phyloP scores from a whole-genome alignment of 2,888 invertebrate species.

The Rhagium mordax region DNA sequence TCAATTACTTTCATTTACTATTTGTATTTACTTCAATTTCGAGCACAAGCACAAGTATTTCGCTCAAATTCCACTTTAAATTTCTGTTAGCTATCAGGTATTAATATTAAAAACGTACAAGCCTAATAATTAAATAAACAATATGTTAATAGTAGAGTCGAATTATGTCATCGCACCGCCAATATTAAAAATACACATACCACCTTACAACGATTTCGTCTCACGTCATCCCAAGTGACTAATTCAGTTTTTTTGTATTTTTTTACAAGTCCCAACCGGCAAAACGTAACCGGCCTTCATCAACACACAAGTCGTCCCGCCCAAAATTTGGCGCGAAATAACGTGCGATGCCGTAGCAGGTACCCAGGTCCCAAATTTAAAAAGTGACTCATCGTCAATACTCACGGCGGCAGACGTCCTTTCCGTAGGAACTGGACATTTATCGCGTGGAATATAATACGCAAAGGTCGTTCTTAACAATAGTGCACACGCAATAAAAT shows the following conservation, averaged over 20 bases:
- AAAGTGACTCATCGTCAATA: slow-evolving; percentile 6
- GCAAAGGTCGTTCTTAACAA: slow-evolving; percentile 5
- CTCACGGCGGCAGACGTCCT: not conserved
- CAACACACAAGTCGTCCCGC: slow-evolving; percentile 16
- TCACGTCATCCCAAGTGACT: slow-evolving; percentile 8
- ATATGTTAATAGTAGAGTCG: not conserved
- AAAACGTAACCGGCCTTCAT: slow-evolving; percentile 1
- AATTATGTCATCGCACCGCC: not conserved
- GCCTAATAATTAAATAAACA: not conserved
- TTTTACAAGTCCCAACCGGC: slow-evolving; percentile 16
- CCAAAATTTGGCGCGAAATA: slow-evolving; percentile 12
- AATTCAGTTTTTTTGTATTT: slow-evolving; percentile 2
- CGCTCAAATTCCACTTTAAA: too few relatives aligned
- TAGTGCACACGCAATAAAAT: not conserved
- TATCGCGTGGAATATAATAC: not conserved
- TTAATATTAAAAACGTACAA: not conserved
- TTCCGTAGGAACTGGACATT: slow-evolving; percentile 11
- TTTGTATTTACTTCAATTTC: not conserved
- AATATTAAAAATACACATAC: not conserved
- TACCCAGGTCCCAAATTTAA: not conserved
- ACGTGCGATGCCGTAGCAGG: not conserved
- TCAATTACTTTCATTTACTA: not conserved
- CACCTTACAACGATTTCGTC: not conserved
- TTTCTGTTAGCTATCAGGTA: not conserved
- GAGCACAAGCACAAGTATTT: not conserved